phyloP scores from a whole-genome alignment of 2,888 invertebrate species.

The Heterodera filipjevi region DNA sequence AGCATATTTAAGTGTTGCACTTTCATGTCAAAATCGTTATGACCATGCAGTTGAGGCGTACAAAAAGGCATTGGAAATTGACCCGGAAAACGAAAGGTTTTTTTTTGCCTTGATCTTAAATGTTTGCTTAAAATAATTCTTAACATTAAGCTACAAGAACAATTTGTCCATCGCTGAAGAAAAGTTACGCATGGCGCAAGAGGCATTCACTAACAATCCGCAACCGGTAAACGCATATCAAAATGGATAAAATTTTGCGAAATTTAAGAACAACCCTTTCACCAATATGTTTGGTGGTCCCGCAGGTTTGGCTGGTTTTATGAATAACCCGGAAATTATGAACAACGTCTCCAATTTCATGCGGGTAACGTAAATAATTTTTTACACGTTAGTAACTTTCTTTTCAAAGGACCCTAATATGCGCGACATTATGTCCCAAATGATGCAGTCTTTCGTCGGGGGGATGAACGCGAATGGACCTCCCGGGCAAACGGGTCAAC shows the following conservation, averaged over 20 bases:
- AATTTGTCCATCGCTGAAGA: conserved; percentile 80
- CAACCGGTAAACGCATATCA: conserved; percentile 9
- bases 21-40: conserved; percentile 81
- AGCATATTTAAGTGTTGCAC: conserved; percentile 71
- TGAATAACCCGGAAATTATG: conserved; percentile 81
- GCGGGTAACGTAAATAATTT: conserved; percentile 44
- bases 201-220: conserved; percentile 31
- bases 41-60: conserved; percentile 84
- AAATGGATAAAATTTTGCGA: background rate
- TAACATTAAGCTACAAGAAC: conserved; percentile 43
- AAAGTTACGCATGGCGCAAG: conserved; percentile 66
- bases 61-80: conserved; percentile 83
- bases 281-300: conserved; percentile 28
- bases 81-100: conserved; percentile 82
- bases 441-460: conserved; percentile 47
- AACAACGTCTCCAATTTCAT: conserved; percentile 84
- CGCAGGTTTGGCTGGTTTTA: conserved; percentile 66
- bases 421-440: conserved; percentile 55
- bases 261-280: conserved; percentile 5
- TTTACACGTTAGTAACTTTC: conserved; percentile 50
- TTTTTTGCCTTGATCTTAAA: too few species aligned
- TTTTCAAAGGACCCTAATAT: conserved; percentile 71
- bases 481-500: conserved; percentile 72
- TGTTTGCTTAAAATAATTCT: background rate
- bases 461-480: background rate